Evolutionary conservation across 2,113 vertebrate species (phyloP).

Genomic region (Piliocolobus tephrosceles): DNA sequence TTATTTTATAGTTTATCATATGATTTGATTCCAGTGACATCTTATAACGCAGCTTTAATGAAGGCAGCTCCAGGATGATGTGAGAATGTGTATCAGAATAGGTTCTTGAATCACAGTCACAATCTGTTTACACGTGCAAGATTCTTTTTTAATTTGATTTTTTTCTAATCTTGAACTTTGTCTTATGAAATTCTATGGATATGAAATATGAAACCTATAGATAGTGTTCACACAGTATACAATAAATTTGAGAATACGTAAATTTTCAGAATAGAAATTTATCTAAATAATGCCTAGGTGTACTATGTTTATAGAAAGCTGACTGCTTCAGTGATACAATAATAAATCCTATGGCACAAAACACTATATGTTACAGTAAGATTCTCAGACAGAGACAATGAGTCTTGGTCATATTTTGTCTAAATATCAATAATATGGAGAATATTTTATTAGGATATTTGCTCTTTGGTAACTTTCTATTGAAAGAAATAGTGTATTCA

Average conservation of each 20-base stretch:
- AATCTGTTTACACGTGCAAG: background rate
- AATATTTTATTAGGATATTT: background rate
- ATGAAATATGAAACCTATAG: background rate
- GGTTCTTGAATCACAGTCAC: background rate
- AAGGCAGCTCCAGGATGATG: background rate
- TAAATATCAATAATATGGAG: background rate
- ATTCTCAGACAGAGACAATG: background rate
- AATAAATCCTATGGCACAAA: background rate
- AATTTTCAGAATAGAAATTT: background rate
- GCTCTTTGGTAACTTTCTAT: background rate
- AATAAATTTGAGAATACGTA: background rate
- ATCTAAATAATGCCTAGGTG: background rate
- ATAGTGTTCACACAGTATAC: background rate
- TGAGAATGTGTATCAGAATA: background rate
- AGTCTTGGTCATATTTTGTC: background rate
- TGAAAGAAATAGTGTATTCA: background rate
- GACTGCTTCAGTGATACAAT: background rate
- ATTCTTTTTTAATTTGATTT: background rate
- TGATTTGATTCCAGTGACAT: background rate
- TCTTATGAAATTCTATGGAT: background rate
- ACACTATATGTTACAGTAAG: background rate
- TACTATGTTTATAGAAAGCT: background rate
- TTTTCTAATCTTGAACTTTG: background rate
- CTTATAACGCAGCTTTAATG: background rate
- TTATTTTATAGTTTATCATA: background rate